Evolutionary conservation across 1,140 invertebrate species (phyloP), one percentile per base, ranked within the genome.

Genomic region (Cydia fagiglandana): DNA sequence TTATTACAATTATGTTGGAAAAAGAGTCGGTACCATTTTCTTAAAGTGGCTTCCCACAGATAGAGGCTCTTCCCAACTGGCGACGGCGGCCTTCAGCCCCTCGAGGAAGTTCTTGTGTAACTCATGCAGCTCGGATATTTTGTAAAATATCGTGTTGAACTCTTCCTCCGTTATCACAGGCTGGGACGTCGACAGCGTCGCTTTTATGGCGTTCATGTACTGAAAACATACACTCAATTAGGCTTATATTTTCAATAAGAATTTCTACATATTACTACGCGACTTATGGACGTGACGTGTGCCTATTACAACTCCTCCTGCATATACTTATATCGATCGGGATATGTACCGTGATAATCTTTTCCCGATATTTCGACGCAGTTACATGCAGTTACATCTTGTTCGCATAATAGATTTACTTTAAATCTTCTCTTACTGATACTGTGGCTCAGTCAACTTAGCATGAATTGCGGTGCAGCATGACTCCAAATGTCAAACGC

Each of bases 131-230:
- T 98, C 97, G 0, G 97, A 97, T 88, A 99, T 98, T 89, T 98
- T 98, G 84, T 97, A 98, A 91, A 99, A 99, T 88, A 99, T 98
- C 10, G 96, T 97, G 73, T 96, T 96, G 84, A 98, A 97, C 88
- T 98, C 97, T 77, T 98, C 96, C 81, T 97, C 95, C 0, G 96
- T 95, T 80, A 98, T 96, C 50, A 99, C 96, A 70, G 97, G 97
- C 88, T 98, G 97, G 4, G 97, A 98, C 53, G 97, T 97, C 20
- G 95, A 95, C 24, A 97, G 92, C 12, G 97, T 97, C 0, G 97
- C 96, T 91, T 97, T 96, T 75, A 98, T 96, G 0, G 97, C 97
- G 91, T 98, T 97, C 96, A 98, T 98, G 82, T 98, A 98, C 96
- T 98, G 91, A 7, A 83, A 86, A 64, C 4, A 77, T 41, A 15